Base-by-base conservation (phyloP, 2,888 invertebrate species). In the Oscheius sp. region DNA sequence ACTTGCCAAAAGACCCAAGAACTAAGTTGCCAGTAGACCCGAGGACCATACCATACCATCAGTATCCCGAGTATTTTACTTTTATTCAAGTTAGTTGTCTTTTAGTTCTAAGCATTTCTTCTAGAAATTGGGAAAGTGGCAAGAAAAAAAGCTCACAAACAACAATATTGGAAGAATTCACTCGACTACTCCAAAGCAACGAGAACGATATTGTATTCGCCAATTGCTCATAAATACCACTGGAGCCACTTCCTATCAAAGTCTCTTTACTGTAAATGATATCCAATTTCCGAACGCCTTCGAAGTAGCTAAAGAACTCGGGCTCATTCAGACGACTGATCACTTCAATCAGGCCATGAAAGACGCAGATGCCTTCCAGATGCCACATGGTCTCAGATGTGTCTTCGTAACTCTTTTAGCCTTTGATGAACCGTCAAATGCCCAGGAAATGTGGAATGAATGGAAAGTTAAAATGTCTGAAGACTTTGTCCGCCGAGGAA, bases 331-430 rank as follows among this genome's bases (percentile, higher is more conserved):
- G 17, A 8, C 25, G 10, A 31, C 23, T 8, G 46, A 42, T 45
- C 63, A 63, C n/a, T 63, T 63, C 17, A n/a, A 46, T 17, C 10
- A 29, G 17, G 46, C 46, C 10, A 63, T 63, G 63, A 10, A 17
- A 12, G 63, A 63, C 10, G 63, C 63, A 3, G 33, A 10, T 31
- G 8, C 29, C n/a, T 63, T 63, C 52, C 50, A 64, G n/a, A 70
- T 73, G 70, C 73, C 70, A 3, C 52, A 64, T 23, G 52, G 61
- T 27, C 10, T 73, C 5, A 37, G 71, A 55, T 23, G 45, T 2
- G 6, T 69, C 34, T 73, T 71, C 33, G 65, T 45, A 3, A 45
- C 55, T 20, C 45, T 71, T 10, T 17, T 69, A 0, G 31, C 23
- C n/a, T 73, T 58, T 34, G 48, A 29, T 1, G 65, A 55, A 8